Percentiles rank a stretch among this genome's conserved stretches.
Evolutionary conservation across 1,140 invertebrate genomes (phyloP).

Genomic region (Eriosoma lanigerum): DNA sequence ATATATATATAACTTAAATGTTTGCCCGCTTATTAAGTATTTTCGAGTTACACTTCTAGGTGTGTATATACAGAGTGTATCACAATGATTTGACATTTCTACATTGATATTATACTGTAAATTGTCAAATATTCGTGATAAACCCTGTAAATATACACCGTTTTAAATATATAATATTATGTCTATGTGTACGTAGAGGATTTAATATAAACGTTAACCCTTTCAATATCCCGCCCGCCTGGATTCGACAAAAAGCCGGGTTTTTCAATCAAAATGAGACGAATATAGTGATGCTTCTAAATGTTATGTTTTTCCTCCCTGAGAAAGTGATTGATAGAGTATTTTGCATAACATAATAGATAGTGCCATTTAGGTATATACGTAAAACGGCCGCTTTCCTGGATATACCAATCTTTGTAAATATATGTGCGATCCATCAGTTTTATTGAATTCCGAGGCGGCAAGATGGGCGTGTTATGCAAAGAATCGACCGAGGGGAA

Average conservation of each 20-base stretch:
- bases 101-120: background rate
- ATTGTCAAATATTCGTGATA: background rate
- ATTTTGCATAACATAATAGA: constrained; percentile 43
- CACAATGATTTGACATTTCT: too few relatives aligned
- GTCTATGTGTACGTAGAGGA: background rate
- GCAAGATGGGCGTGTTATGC: background rate
- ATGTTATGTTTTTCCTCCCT: constrained; percentile 25
- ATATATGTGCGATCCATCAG: constrained; percentile 25
- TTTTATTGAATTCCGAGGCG: constrained; percentile 18
- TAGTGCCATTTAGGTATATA: background rate
- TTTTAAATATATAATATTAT: too few relatives aligned
- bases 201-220: constrained; percentile 36
- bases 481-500: background rate
- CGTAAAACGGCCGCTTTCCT: background rate
- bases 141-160: background rate
- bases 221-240: background rate
- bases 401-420: background rate
- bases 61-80: too few relatives aligned
- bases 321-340: constrained; percentile 48
- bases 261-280: constrained; percentile 26
- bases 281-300: background rate
- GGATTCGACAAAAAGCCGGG: constrained; percentile 6
- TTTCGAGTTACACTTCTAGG: background rate
- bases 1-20: background rate
- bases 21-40: constrained; percentile 13